Evolutionary conservation across 2,888 invertebrate species (phyloP).

Genomic region (Amblyjoppa fuscipennis): DNA sequence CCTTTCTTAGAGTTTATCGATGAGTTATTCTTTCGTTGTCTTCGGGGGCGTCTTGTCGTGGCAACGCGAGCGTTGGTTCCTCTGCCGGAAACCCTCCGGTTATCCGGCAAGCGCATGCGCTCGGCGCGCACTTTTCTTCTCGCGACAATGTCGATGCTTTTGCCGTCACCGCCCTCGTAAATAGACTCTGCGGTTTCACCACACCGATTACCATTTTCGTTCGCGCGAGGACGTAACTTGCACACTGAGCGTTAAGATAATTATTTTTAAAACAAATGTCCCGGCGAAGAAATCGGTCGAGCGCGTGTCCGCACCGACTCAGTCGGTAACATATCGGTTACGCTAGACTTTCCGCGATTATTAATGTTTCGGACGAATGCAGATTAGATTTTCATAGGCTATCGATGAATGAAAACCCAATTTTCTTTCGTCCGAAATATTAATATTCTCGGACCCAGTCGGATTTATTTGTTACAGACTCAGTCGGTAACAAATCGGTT

Average conservation of each 20-base stretch:
- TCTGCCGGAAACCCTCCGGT: constrained; percentile 31
- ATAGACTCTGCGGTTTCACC: constrained; percentile 48
- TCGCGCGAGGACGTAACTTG: constrained; percentile 24
- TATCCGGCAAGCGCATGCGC: constrained; percentile 40
- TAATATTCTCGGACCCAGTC: too few species aligned
- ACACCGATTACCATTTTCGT: constrained; percentile 72
- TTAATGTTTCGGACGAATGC: neutral
- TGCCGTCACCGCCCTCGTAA: constrained; percentile 73
- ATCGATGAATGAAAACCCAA: too few species aligned
- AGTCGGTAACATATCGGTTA: too few species aligned
- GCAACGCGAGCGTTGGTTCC: constrained; percentile 21
- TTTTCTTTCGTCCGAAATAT: neutral
- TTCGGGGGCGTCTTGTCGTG: constrained; percentile 29
- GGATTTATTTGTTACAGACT: too few species aligned
- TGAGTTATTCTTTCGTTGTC: constrained; percentile 54
- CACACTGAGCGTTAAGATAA: constrained; percentile 40
- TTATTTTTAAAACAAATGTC: neutral
- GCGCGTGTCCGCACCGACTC: too few species aligned
- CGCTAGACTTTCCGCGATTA: neutral
- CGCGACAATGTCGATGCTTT: constrained; percentile 66
- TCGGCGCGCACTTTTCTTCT: constrained; percentile 51
- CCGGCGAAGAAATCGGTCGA: neutral
- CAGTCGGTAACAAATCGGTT: too few species aligned
- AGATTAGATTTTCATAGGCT: too few species aligned
- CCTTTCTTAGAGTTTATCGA: constrained; percentile 40